Evolutionary conservation across 2,113 vertebrate genomes (phyloP).

Genomic region (Mirounga angustirostris): DNA sequence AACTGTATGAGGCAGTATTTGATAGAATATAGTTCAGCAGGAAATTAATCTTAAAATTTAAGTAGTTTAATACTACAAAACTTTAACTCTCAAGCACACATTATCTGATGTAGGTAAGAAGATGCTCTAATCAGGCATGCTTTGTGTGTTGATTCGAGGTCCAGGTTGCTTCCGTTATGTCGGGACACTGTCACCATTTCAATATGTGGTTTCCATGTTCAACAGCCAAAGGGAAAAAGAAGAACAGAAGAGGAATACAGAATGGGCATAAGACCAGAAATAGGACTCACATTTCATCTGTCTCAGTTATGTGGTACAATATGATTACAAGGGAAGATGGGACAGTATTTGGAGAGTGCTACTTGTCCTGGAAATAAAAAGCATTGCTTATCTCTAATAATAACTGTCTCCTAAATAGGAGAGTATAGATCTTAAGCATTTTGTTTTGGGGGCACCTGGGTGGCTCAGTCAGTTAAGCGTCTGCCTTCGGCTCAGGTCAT

Average conservation of each 20-base stretch:
- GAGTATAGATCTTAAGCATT: neutral
- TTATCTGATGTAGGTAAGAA: neutral
- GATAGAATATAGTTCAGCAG: neutral
- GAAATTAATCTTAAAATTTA: neutral
- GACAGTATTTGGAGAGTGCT: neutral
- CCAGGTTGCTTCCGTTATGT: neutral
- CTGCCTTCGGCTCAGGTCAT: too few relatives aligned
- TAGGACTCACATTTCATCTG: neutral
- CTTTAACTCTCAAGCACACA: neutral
- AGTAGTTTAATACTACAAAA: neutral
- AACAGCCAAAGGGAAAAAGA: neutral
- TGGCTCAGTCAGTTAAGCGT: too few relatives aligned
- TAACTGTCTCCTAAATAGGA: neutral
- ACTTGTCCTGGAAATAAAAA: neutral
- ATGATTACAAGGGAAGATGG: neutral
- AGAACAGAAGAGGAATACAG: neutral
- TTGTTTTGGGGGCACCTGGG: neutral
- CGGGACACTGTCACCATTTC: neutral
- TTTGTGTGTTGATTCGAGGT: neutral
- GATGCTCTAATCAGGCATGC: neutral
- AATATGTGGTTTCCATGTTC: neutral
- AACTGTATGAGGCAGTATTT: neutral
- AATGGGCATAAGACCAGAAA: neutral
- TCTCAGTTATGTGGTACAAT: neutral
- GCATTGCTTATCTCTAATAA: neutral